Evolutionary conservation across 35 echinoderm and acorn worm genomes (phyloP).

Genomic region (Strongylocentrotus purpuratus): DNA sequence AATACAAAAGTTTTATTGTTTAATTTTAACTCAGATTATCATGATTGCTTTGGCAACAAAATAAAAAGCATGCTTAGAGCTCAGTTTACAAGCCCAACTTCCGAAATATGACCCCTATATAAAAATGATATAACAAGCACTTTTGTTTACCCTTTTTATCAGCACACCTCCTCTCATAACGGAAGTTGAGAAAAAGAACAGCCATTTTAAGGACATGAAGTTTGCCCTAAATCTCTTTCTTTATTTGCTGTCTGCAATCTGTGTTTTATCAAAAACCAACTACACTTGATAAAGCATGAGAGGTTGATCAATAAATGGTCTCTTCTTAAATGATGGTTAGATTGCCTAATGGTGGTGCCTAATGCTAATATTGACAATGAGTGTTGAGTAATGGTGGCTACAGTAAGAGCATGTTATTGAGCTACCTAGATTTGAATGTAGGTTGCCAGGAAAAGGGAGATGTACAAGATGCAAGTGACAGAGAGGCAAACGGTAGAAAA

Average conservation of each 20-base stretch:
- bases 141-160: neutral
- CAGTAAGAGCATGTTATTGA: neutral
- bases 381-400: neutral
- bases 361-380: neutral
- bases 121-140: neutral
- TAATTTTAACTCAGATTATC: no score
- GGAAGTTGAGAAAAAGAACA: neutral
- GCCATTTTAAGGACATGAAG: neutral
- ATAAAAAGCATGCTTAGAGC: no score
- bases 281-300: neutral
- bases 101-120: neutral
- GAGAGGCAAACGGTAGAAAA: neutral
- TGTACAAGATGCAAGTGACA: neutral
- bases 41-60: no score
- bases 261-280: neutral
- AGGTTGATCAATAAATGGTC: neutral
- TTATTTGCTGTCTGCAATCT: conserved; percentile 12
- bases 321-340: neutral
- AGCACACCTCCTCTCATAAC: neutral
- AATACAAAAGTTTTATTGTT: no score
- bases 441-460: no score
- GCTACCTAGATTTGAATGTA: neutral
- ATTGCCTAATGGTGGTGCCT: neutral
- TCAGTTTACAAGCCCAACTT: neutral
- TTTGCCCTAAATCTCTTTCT: neutral